These are phyloP conservation scores for Leucoraja erinaceus DNA, from an alignment of 2,113 vertebrate genomes.

Conservation along the genomic window DNA sequence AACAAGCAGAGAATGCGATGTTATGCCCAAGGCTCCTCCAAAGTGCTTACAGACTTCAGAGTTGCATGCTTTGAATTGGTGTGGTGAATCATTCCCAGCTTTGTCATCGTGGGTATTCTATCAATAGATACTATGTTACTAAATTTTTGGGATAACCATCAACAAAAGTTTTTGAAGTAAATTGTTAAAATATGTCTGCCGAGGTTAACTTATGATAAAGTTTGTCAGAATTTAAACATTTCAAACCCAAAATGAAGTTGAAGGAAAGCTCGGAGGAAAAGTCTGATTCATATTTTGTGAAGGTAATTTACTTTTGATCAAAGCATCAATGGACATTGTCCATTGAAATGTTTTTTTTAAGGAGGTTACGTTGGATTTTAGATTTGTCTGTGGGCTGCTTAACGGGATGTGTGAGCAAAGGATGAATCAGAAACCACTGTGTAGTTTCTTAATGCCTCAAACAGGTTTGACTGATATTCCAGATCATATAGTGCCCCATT, in stretches of 20 bases:
- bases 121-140: neutral
- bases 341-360: neutral
- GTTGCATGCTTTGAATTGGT: neutral
- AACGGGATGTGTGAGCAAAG: neutral
- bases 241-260: neutral
- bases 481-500: too few relatives aligned
- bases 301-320: neutral
- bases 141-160: neutral
- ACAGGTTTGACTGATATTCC: neutral
- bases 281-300: constrained; percentile 5
- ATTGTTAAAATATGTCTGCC: neutral
- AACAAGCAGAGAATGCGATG: neutral
- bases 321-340: neutral
- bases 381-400: neutral
- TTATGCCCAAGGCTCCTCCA: neutral
- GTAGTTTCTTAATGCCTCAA: neutral
- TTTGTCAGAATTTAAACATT: neutral
- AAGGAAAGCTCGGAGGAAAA: neutral
- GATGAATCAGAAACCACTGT: neutral
- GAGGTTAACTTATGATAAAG: neutral
- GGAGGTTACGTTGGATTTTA: neutral
- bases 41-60: neutral
- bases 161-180: neutral
- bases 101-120: neutral
- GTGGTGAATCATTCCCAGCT: neutral